These are phyloP conservation scores for Stramonita haemastoma DNA, from an alignment of 2,888 invertebrate genomes.

Conservation along the genomic window DNA sequence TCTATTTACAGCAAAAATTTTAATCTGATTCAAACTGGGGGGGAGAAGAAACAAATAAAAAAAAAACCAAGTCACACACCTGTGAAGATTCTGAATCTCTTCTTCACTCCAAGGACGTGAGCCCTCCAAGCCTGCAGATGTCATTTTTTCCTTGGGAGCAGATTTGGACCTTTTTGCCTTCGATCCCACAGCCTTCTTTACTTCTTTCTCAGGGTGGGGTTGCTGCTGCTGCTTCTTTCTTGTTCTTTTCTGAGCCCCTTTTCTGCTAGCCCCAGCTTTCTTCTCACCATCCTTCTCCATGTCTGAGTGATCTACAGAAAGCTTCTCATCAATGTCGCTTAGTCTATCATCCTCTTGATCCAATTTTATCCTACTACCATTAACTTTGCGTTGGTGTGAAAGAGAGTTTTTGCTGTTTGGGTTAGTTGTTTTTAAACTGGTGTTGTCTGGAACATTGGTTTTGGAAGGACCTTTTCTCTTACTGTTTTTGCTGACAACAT, in stretches of 20 bases:
- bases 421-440: no score
- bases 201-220: background rate
- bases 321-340: no score
- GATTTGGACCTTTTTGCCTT: background rate
- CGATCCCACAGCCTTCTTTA: background rate
- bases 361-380: background rate
- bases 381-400: no score
- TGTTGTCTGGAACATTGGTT: background rate
- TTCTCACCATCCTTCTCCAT: background rate
- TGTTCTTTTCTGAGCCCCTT: background rate
- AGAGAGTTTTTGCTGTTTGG: no score
- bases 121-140: background rate
- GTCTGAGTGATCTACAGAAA: background rate
- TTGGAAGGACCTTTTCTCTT: background rate
- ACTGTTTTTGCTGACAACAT: background rate
- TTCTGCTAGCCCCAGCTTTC: background rate
- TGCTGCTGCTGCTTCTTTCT: background rate
- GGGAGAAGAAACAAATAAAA: background rate
- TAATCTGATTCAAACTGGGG: no score
- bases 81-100: slow-evolving; percentile 30
- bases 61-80: background rate
- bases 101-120: slow-evolving; percentile 10
- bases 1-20: no score
- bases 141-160: background rate
- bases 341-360: background rate